A percentile compares a stretch with the other conserved stretches of the same genome.
These are phyloP conservation scores for Acanthococcus lagerstroemiae DNA, from an alignment of 2,888 invertebrate genomes.

Conservation along the genomic window DNA sequence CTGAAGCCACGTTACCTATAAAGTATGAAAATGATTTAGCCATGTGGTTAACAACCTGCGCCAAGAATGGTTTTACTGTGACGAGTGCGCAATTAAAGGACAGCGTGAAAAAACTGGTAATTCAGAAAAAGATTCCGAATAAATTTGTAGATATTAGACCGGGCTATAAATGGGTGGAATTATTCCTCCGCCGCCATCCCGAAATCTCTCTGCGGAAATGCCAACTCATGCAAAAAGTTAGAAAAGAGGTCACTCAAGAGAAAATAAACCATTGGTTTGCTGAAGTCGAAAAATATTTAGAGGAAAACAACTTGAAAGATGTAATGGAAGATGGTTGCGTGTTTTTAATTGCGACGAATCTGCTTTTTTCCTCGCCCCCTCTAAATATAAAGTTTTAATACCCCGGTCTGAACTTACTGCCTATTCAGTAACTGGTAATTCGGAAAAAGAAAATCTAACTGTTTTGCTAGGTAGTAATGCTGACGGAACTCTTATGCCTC, in stretches of 20 bases:
- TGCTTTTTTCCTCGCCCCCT: not conserved
- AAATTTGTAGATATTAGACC: not conserved
- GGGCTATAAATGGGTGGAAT: conserved; percentile 9
- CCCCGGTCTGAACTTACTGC: not conserved
- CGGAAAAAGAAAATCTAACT: conserved; percentile 8
- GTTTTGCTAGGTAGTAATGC: conserved; percentile 35
- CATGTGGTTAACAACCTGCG: not conserved
- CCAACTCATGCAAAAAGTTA: not conserved
- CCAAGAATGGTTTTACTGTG: not conserved
- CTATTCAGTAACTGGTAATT: not conserved
- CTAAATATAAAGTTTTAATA: not conserved
- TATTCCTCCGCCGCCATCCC: conserved; percentile 6
- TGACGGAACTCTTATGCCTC: conserved; percentile 35
- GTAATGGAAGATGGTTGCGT: not conserved
- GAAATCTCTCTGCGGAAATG: not conserved
- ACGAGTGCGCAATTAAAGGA: not conserved
- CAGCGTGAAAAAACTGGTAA: no score
- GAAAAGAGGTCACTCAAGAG: not conserved
- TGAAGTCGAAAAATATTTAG: not conserved
- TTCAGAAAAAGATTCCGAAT: no score
- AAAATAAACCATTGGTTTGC: not conserved
- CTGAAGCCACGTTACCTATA: not conserved
- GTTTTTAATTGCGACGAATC: conserved; percentile 11
- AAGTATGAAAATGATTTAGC: not conserved
- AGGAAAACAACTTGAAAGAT: not conserved